Evolutionary conservation across 2,888 invertebrate species (phyloP), one percentile per base, ranked within the genome.

Genomic region (Pteria penguin): DNA sequence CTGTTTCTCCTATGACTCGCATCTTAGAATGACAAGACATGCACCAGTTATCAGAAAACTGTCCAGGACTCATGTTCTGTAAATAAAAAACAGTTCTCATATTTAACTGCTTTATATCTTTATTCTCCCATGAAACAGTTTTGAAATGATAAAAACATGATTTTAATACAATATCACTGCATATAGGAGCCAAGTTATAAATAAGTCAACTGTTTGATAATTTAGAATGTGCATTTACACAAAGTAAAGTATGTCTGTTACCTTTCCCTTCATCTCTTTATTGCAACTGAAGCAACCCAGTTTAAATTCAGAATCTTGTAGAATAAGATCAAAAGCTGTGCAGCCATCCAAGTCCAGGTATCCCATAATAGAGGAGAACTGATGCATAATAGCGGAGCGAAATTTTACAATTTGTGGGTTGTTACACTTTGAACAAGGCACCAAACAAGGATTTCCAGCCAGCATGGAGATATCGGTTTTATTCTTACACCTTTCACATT

Each of bases 1-100:
- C 87, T 29, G 86, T 82, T 27, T 91, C 90, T 55, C 91, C 85
- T 57, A 88, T 83, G 33, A 93, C 82, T 33, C 84, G 85, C 84
- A 92, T 84, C 83, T 91, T 92, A 26, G 85, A 78, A 80, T 93
- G 91, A 79, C 93, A 93, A 57, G 81, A 82, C 11, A 83, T 86
- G 80, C 93, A 93, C 90, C 91, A 92, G 11, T 87, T 84, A 54
- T 90, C 88, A 52, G 87, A 87, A 33, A 84, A 72, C 71, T 89
- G 87, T 2, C 92, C 92, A 73, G 90, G 88, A 33, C 86, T 78
- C 24, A 93, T 78, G 22, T 90, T 90, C 92, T 93, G 82, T 36
- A 85, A 67, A 52, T 57, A n/a, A n/a, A n/a, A n/a, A n/a, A n/a
- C n/a, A n/a, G n/a, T n/a, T n/a, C n/a, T n/a, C n/a, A n/a, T n/a